These are phyloP conservation scores for Copidosoma floridanum DNA, from an alignment of 1,140 invertebrate species.

Conservation along the genomic window DNA sequence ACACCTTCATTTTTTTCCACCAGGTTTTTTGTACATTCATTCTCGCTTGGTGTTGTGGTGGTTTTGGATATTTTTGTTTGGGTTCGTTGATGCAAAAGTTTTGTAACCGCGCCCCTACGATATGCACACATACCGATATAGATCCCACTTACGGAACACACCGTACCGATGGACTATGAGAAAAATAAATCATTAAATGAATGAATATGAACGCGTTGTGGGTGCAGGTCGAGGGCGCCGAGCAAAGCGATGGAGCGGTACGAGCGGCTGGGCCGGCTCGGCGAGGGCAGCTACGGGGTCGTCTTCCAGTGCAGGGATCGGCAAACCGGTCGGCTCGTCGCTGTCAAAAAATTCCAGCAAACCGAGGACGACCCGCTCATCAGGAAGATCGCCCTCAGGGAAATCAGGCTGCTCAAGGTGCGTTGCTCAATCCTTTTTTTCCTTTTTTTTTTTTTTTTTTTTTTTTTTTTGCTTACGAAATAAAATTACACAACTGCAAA, in stretches of 20 bases:
- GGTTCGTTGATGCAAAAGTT: no score
- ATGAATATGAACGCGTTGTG: constrained; percentile 18
- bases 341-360: constrained; percentile 98
- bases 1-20: neutral
- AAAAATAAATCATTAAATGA: constrained; percentile 20
- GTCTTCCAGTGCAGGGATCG: constrained; percentile 98
- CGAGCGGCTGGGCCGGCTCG: constrained; percentile 93
- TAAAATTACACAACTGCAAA: neutral
- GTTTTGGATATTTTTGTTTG: no score
- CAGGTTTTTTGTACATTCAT: neutral
- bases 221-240: constrained; percentile 72
- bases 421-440: neutral
- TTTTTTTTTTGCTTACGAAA: neutral
- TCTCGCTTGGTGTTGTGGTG: neutral
- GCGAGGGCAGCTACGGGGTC: constrained; percentile 97
- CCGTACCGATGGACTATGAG: no score
- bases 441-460: constrained; percentile 4
- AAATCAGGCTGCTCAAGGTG: constrained; percentile 97
- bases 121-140: no score
- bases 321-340: constrained; percentile 93
- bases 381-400: constrained; percentile 94
- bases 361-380: constrained; percentile 98
- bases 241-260: constrained; percentile 96
- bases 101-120: no score
- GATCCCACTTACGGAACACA: no score